Evolutionary conservation across 2,888 invertebrate genomes (phyloP).

Genomic region (Dasysyrphus albostriatus): DNA sequence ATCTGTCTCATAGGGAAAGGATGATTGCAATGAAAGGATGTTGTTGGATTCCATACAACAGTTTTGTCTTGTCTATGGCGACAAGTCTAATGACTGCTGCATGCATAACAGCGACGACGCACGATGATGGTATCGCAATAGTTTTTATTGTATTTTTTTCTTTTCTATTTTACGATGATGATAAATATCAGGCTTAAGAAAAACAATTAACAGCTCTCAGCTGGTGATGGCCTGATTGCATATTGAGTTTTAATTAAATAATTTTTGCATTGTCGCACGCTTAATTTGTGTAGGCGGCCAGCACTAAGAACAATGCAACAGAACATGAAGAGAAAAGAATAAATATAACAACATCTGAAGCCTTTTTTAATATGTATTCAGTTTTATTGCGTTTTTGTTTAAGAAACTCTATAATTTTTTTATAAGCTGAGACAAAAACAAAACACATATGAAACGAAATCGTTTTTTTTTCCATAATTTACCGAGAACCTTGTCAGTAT

Average conservation of each 20-base stretch:
- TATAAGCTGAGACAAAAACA: too few species aligned
- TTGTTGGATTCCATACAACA: neutral
- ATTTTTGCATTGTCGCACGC: slow-evolving; percentile 32
- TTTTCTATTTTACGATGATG: neutral
- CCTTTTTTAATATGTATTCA: too few species aligned
- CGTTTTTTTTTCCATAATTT: too few species aligned
- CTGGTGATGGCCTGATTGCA: slow-evolving; percentile 59
- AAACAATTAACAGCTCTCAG: slow-evolving; percentile 53
- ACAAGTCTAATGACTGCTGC: neutral
- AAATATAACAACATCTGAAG: too few species aligned
- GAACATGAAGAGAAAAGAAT: too few species aligned
- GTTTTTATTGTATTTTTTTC: neutral
- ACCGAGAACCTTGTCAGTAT: too few species aligned
- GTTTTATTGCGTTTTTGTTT: too few species aligned
- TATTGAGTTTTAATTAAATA: slow-evolving; percentile 69
- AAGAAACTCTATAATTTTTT: too few species aligned
- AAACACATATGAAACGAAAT: too few species aligned
- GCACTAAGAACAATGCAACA: neutral
- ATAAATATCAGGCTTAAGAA: slow-evolving; percentile 18
- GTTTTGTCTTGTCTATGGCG: too few species aligned
- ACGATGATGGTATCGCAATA: neutral
- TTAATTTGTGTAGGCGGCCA: neutral
- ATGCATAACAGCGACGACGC: neutral
- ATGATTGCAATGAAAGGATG: slow-evolving; percentile 10
- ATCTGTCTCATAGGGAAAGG: neutral